phyloP scores from a whole-genome alignment of 2,113 vertebrate genomes.

The Seriola dumerili region DNA sequence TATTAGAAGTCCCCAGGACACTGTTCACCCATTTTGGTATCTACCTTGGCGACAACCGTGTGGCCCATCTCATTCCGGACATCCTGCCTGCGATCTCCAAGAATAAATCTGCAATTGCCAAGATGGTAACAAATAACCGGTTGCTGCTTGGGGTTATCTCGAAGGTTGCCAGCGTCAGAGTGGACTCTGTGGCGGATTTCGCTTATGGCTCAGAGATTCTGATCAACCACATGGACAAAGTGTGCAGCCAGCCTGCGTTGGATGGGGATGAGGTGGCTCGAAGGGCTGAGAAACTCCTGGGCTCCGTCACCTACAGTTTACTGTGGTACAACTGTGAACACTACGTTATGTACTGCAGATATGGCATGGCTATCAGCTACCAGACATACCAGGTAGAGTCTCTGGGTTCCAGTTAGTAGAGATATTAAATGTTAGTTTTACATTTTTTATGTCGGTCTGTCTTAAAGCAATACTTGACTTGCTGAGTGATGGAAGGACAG shows the following conservation, averaged over 20 bases:
- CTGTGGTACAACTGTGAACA: conserved; percentile 99
- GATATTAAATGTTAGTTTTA: background rate
- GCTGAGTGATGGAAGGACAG: too few species aligned
- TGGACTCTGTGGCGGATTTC: conserved; percentile 94
- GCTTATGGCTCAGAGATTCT: conserved; percentile 92
- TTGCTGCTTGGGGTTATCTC: conserved; percentile 90
- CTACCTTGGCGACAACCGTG: conserved; percentile 92
- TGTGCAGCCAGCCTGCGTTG: conserved; percentile 86
- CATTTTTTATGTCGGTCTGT: background rate
- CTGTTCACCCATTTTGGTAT: conserved; percentile 96
- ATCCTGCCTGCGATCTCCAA: conserved; percentile 88
- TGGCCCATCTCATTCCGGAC: conserved; percentile 97
- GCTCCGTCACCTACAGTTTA: conserved; percentile 90
- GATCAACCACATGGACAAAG: conserved; percentile 91
- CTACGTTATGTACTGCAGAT: conserved; percentile 97
- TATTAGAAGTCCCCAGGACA: conserved; percentile 93
- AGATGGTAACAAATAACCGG: conserved; percentile 92
- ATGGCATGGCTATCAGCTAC: conserved; percentile 90
- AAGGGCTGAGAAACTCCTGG: conserved; percentile 91
- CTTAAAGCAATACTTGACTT: background rate
- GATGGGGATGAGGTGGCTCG: conserved; percentile 89
- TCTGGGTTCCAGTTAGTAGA: background rate
- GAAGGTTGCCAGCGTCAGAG: conserved; percentile 90
- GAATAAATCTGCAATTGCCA: conserved; percentile 82
- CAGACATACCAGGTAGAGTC: conserved; percentile 92